These are phyloP conservation scores for Lutjanus erythropterus DNA, from an alignment of 2,113 vertebrate species.

Conservation along the genomic window DNA sequence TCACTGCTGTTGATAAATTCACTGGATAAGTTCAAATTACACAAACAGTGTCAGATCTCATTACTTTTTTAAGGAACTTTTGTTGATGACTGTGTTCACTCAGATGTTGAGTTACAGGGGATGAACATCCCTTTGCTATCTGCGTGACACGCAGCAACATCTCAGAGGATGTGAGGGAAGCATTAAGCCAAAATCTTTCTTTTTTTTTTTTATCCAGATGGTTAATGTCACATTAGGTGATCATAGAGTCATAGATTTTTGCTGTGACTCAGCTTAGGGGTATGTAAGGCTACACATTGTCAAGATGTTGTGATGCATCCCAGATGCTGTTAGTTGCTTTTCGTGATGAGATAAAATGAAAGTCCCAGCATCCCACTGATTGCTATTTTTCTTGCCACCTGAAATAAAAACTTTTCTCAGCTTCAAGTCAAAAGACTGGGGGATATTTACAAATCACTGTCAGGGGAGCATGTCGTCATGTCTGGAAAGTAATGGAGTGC, in stretches of 20 bases:
- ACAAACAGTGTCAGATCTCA: neutral
- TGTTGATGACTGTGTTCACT: neutral
- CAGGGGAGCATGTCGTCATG: too few relatives aligned
- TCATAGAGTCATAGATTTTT: neutral
- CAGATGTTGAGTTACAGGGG: neutral
- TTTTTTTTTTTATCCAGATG: neutral
- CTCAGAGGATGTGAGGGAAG: neutral
- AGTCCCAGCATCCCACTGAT: too few relatives aligned
- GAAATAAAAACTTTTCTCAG: too few relatives aligned
- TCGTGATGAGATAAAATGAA: neutral
- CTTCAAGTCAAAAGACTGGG: too few relatives aligned
- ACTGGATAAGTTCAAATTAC: slow-evolving; percentile 6
- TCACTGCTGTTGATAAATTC: neutral
- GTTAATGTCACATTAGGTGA: neutral
- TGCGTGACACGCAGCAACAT: neutral
- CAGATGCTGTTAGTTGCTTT: too few relatives aligned
- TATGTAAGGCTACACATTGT: neutral
- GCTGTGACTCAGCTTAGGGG: neutral
- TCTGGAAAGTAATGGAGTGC: too few relatives aligned
- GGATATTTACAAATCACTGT: too few relatives aligned
- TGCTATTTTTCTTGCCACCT: too few relatives aligned
- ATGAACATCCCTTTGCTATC: neutral
- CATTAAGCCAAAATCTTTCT: neutral
- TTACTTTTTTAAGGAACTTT: neutral
- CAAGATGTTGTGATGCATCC: neutral